These are phyloP conservation scores for Drosophila gaucha DNA, from an alignment of 2,888 invertebrate species.

Conservation along the genomic window DNA sequence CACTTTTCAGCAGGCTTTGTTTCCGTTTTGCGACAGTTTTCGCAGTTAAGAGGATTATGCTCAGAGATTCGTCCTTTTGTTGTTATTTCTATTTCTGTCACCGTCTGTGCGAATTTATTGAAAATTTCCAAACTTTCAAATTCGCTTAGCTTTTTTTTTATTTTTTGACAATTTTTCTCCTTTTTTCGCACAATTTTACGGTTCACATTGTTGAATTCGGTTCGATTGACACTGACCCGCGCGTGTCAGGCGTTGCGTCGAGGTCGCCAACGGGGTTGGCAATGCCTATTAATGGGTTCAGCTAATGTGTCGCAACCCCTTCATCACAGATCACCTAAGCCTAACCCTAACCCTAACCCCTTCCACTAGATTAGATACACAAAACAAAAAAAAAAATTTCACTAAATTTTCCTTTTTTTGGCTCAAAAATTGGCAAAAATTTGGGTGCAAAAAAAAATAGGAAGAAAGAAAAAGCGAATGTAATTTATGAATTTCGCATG, in stretches of 20 bases:
- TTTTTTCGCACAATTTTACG: slow-evolving; percentile 47
- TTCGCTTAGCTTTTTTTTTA: slow-evolving; percentile 33
- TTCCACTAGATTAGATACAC: slow-evolving; percentile 53
- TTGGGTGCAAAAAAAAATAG: slow-evolving; percentile 10
- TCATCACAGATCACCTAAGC: slow-evolving; percentile 37
- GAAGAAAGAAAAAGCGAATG: slow-evolving; percentile 48
- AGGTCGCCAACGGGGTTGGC: slow-evolving; percentile 74
- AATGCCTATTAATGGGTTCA: slow-evolving; percentile 83
- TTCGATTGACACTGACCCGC: slow-evolving; percentile 70
- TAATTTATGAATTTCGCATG: slow-evolving; percentile 74
- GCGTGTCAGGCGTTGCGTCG: slow-evolving; percentile 59
- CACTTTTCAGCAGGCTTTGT: slow-evolving; percentile 47
- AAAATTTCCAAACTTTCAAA: slow-evolving; percentile 62
- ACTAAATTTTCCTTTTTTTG: slow-evolving; percentile 48
- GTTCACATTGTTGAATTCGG: slow-evolving; percentile 22
- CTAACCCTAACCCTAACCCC: slow-evolving; percentile 22
- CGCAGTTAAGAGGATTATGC: slow-evolving; percentile 75
- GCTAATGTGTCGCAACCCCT: slow-evolving; percentile 81
- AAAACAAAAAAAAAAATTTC: slow-evolving; percentile 35
- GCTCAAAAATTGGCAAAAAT: slow-evolving; percentile 72
- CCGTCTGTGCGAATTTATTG: slow-evolving; percentile 73
- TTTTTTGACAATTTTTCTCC: slow-evolving; percentile 32
- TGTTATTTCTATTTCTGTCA: slow-evolving; percentile 35
- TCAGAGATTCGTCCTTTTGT: slow-evolving; percentile 18
- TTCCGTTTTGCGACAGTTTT: slow-evolving; percentile 70